Evolutionary conservation across 2,113 vertebrate genomes (phyloP).

Genomic region (Pangasianodon gigas): DNA sequence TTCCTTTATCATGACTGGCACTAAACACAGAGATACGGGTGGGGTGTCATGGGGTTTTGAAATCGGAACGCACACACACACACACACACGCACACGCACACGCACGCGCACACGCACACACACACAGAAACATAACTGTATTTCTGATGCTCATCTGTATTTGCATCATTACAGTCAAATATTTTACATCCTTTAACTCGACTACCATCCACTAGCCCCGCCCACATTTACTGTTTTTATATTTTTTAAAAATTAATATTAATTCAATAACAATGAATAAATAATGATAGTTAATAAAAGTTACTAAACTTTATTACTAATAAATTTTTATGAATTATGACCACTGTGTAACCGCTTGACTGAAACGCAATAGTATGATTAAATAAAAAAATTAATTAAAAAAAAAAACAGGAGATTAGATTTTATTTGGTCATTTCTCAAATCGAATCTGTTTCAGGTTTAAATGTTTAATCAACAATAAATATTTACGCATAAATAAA

Average conservation of each 20-base stretch:
- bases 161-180: too few relatives aligned
- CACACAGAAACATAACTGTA: too few relatives aligned
- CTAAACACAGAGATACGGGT: background rate
- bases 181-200: too few relatives aligned
- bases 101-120: background rate
- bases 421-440: background rate
- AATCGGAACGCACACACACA: background rate
- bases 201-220: background rate
- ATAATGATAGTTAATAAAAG: too few relatives aligned
- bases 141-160: too few relatives aligned
- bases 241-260: too few relatives aligned
- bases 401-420: too few relatives aligned
- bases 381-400: too few relatives aligned
- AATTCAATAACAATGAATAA: too few relatives aligned
- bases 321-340: background rate
- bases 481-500: background rate
- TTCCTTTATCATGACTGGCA: background rate
- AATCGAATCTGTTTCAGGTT: background rate
- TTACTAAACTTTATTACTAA: too few relatives aligned
- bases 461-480: background rate
- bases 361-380: background rate
- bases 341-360: background rate
- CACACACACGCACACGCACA: background rate
- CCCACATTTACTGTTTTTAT: background rate
- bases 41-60: background rate